Conservation (phyloP, 1,140 invertebrate species). For the Drosophila albomicans region DNA sequence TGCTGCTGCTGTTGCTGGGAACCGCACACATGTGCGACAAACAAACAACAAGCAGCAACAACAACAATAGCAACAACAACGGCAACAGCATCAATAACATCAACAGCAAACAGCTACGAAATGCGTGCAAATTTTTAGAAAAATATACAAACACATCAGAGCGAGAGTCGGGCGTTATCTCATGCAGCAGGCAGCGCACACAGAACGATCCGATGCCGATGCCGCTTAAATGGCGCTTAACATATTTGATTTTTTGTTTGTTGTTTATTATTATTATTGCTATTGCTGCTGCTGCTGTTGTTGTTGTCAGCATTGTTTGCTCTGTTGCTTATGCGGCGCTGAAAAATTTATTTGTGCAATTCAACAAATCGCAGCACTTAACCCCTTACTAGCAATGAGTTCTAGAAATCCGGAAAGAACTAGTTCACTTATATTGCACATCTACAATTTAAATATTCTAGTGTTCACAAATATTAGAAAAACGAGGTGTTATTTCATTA, state of each 20-base stretch:
- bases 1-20: slow-evolving; percentile 62
- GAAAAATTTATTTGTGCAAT: slow-evolving; percentile 61
- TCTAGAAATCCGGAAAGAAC: background rate
- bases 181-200: slow-evolving; percentile 60
- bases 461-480: no score
- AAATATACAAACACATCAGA: slow-evolving; percentile 75
- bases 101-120: slow-evolving; percentile 60
- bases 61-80: slow-evolving; percentile 49
- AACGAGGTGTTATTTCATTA: no score
- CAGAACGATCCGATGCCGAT: slow-evolving; percentile 12
- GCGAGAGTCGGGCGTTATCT: slow-evolving; percentile 61
- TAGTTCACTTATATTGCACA: background rate
- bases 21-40: slow-evolving; percentile 77
- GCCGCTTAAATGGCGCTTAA: slow-evolving; percentile 77
- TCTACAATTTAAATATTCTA: no score
- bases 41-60: slow-evolving; percentile 64
- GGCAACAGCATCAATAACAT: slow-evolving; percentile 16
- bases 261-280: slow-evolving; percentile 10
- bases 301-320: slow-evolving; percentile 61
- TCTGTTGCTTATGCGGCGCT: slow-evolving; percentile 35
- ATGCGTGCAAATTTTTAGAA: slow-evolving; percentile 83
- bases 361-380: slow-evolving; percentile 39
- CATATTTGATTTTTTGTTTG: slow-evolving; percentile 64
- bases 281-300: slow-evolving; percentile 23
- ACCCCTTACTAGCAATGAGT: background rate